A percentile compares a stretch with the other conserved stretches of the same genome.
Conservation (phyloP, 1,140 invertebrate genomes). For the Tetranychus cinnabarinus region DNA sequence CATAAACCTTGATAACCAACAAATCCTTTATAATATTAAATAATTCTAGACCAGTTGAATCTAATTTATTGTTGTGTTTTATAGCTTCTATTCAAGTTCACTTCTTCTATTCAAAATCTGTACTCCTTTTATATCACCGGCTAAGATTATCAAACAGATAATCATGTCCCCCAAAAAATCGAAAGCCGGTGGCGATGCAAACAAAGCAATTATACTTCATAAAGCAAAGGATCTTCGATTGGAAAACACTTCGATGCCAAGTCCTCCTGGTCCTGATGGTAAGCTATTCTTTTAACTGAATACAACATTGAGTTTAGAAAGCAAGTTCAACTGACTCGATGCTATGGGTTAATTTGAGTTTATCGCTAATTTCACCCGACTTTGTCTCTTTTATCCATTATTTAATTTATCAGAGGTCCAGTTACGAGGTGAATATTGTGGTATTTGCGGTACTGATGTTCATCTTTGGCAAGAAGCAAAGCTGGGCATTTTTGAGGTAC, state of each 20-base stretch:
- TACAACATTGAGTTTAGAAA: not conserved
- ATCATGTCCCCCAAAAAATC: not conserved
- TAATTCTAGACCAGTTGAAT: not conserved
- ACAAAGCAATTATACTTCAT: constrained; percentile 4
- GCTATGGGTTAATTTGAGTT: not conserved
- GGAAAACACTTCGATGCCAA: constrained; percentile 1
- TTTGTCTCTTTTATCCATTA: not conserved
- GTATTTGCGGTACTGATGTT: constrained; percentile 88
- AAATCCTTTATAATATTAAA: too few species aligned
- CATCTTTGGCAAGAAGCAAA: constrained; percentile 59
- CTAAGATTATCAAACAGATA: not conserved
- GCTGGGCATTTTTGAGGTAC: constrained; percentile 57
- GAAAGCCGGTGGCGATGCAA: not conserved
- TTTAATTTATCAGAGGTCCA: constrained; percentile 3
- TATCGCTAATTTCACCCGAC: not conserved
- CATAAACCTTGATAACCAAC: too few species aligned
- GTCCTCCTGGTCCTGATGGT: constrained; percentile 1
- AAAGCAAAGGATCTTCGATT: constrained; percentile 1
- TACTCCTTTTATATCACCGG: not conserved
- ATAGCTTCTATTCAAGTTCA: not conserved
- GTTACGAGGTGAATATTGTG: constrained; percentile 54
- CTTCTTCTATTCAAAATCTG: not conserved
- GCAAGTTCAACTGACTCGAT: not conserved
- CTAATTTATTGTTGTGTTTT: not conserved
- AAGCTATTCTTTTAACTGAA: not conserved